phyloP scores from a whole-genome alignment of 2,888 invertebrate species.

The Resseliella maxima region DNA sequence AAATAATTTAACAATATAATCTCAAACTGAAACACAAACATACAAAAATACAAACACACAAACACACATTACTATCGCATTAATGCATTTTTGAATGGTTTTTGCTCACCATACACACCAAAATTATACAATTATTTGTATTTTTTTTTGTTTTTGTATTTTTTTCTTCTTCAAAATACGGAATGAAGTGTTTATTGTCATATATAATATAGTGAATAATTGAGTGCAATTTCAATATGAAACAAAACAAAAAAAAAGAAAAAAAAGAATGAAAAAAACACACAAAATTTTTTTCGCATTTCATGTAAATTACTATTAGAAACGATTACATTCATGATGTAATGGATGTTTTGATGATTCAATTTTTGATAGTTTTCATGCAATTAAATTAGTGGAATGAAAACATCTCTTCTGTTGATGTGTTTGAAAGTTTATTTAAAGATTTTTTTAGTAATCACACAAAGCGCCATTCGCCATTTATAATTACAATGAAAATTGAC shows the following conservation, averaged over 20 bases:
- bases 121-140: too few species aligned
- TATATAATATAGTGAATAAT: not conserved
- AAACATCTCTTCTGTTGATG: not conserved
- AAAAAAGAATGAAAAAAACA: not conserved
- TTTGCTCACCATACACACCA: not conserved
- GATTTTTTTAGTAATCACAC: not conserved
- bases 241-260: not conserved
- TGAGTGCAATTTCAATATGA: not conserved
- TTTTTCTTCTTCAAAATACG: not conserved
- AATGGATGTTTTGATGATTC: not conserved
- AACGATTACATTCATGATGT: not conserved
- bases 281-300: not conserved
- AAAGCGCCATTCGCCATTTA: too few species aligned
- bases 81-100: not conserved
- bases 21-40: not conserved
- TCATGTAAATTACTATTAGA: not conserved
- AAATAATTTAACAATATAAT: not conserved
- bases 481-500: too few species aligned
- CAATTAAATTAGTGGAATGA: not conserved
- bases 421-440: not conserved
- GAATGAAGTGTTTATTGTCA: not conserved
- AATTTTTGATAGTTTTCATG: not conserved
- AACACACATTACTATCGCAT: constrained; percentile 2
- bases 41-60: too few species aligned
- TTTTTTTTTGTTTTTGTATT: too few species aligned